Conservation (phyloP, 2,797 vertebrate species). For the Antrozous pallidus region DNA sequence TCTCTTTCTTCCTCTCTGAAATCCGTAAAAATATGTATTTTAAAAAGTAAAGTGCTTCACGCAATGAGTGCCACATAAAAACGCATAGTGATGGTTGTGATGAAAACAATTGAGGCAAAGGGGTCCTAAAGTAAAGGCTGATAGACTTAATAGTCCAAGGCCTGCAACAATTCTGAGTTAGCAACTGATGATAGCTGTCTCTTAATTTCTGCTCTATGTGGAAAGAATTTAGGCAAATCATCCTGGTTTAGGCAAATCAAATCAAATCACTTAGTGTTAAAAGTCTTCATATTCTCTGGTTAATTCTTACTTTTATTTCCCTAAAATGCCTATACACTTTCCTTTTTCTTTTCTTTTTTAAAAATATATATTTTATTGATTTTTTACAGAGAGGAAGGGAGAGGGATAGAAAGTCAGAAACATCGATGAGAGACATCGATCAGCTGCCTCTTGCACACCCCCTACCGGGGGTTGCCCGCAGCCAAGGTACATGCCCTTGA, state of each 20-base stretch:
- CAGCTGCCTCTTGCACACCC: too few relatives aligned
- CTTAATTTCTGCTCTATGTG: neutral
- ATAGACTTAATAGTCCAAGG: neutral
- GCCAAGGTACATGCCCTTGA: too few relatives aligned
- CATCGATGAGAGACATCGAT: too few relatives aligned
- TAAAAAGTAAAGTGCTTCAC: neutral
- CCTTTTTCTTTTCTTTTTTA: too few relatives aligned
- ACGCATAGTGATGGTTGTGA: neutral
- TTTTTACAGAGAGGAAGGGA: too few relatives aligned
- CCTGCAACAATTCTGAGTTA: neutral
- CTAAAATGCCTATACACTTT: neutral
- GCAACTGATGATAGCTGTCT: neutral
- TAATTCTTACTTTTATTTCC: neutral
- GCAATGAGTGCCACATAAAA: neutral
- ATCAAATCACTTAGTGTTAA: neutral
- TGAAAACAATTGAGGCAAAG: neutral
- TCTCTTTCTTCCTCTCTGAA: too few relatives aligned
- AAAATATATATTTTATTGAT: too few relatives aligned
- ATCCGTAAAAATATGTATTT: too few relatives aligned
- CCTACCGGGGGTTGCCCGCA: too few relatives aligned
- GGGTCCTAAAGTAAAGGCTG: neutral
- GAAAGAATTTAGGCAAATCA: neutral
- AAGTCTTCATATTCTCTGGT: neutral
- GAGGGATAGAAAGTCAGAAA: too few relatives aligned
- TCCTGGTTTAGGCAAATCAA: neutral